Evolutionary conservation across 2,888 invertebrate species (phyloP), one percentile per base, ranked within the genome.

Genomic region (Nymphalis polychloros): DNA sequence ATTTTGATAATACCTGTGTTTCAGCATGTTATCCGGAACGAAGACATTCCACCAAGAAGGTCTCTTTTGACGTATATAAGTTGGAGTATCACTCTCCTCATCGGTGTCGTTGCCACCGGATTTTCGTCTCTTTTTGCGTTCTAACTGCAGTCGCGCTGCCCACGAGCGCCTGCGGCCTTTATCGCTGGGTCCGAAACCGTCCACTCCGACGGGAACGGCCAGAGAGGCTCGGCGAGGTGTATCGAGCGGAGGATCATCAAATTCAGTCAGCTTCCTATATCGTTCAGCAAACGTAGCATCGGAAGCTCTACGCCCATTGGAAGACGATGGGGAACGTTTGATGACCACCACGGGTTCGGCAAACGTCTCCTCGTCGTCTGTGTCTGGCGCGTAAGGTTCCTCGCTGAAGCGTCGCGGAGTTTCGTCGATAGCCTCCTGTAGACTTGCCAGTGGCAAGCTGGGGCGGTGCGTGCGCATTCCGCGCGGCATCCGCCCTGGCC

Each of bases 31-130:
- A 78, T 97, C 97, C 62, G 96, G 95, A 59, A 96, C 95, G 84
- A 97, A 97, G 73, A 97, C 96, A 85, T 97, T 97, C 97, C 97
- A 97, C 97, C 97, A 97, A 50, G 97, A 97, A 50, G 95, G 95
- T 72, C 97, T 93, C 84, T 97, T 97, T 85, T 96, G 95, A 41
- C 95, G 90, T 50, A 92, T 89, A 80, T 93, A 94, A 72, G 78
- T 85, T 75, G 84, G 92, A 76, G 83, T 83, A 71, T 91, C 91
- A 73, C 80, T 84, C 79, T 89, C 91, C 61, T 88, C 87, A 68
- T 93, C 92, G 27, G 89, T 89, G 73, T 90, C 89, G 78, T 85
- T 84, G 72, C 86, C 84, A 16, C 93, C 90, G 7, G 93, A 94
- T 81, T 94, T 94, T 76, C 94, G 89, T 68, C 94, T 84, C 79